phyloP scores from a whole-genome alignment of 2,888 invertebrate genomes.

The Drosophila suboccidentalis region DNA sequence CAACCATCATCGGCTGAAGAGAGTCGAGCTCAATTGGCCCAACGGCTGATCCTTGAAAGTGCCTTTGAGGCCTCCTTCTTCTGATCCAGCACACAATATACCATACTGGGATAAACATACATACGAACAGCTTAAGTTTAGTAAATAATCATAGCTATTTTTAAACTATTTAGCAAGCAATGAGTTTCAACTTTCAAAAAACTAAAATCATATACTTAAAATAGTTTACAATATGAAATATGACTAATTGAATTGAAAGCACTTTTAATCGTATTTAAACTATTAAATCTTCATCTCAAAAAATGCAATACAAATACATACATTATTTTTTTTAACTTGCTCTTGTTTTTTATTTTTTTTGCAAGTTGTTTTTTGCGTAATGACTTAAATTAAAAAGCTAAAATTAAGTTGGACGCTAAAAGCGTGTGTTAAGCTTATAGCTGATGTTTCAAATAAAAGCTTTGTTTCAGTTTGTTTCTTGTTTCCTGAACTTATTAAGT shows the following conservation, averaged over 20 bases:
- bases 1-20: conserved; percentile 47
- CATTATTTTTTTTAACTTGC: too few species aligned
- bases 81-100: conserved; percentile 15
- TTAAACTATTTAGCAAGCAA: neutral
- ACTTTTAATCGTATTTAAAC: too few species aligned
- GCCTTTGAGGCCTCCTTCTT: conserved; percentile 29
- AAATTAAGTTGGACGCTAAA: neutral
- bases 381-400: neutral
- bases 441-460: neutral
- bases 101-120: too few species aligned
- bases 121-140: neutral
- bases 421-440: neutral
- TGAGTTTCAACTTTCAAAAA: too few species aligned
- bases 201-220: neutral
- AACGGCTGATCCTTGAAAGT: conserved; percentile 49
- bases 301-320: too few species aligned
- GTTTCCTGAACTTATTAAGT: neutral
- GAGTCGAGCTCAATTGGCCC: conserved; percentile 41
- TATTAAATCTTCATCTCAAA: too few species aligned
- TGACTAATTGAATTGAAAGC: too few species aligned
- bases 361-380: neutral
- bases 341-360: too few species aligned
- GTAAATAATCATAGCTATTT: neutral
- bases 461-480: neutral
- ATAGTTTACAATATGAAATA: neutral